phyloP scores from a whole-genome alignment of 1,140 invertebrate species.

The Colletes latitarsis region DNA sequence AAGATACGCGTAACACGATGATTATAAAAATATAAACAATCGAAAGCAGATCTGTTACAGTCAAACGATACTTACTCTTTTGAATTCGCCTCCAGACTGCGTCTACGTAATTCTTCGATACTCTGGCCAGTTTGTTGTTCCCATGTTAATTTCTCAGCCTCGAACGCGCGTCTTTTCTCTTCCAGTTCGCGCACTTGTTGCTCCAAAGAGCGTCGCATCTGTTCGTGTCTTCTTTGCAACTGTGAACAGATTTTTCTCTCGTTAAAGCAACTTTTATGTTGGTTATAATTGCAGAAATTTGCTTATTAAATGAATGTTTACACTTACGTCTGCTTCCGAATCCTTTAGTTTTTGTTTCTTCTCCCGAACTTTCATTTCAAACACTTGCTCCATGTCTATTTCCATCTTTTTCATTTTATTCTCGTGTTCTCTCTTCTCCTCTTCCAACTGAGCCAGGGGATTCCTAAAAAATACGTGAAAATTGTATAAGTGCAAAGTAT shows the following conservation, averaged over 20 bases:
- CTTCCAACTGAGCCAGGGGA: slow-evolving; percentile 98
- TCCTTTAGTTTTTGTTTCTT: slow-evolving; percentile 97
- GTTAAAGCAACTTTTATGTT: neutral
- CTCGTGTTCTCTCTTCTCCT: slow-evolving; percentile 97
- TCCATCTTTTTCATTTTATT: slow-evolving; percentile 98
- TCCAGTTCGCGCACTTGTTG: slow-evolving; percentile 95
- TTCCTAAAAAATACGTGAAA: slow-evolving; percentile 85
- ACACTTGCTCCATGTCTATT: slow-evolving; percentile 97
- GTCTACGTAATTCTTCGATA: slow-evolving; percentile 91
- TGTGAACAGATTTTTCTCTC: slow-evolving; percentile 62
- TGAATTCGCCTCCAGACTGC: slow-evolving; percentile 92
- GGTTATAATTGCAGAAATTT: too few relatives aligned
- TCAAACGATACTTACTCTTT: slow-evolving; percentile 87
- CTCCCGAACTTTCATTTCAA: slow-evolving; percentile 92
- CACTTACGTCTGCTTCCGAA: slow-evolving; percentile 91
- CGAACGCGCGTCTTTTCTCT: slow-evolving; percentile 92
- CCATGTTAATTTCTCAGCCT: slow-evolving; percentile 93
- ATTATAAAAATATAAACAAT: slow-evolving; percentile 12
- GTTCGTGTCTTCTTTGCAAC: slow-evolving; percentile 86
- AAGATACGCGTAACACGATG: slow-evolving; percentile 2
- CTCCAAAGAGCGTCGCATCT: slow-evolving; percentile 87
- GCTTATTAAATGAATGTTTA: slow-evolving; percentile 14
- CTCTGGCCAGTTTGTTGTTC: slow-evolving; percentile 94
- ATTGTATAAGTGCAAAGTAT: slow-evolving; percentile 53
- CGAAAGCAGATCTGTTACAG: slow-evolving; percentile 18